These are phyloP conservation scores for Rhadina sibilatrix DNA, from an alignment of 2,113 vertebrate genomes.

Conservation along the genomic window DNA sequence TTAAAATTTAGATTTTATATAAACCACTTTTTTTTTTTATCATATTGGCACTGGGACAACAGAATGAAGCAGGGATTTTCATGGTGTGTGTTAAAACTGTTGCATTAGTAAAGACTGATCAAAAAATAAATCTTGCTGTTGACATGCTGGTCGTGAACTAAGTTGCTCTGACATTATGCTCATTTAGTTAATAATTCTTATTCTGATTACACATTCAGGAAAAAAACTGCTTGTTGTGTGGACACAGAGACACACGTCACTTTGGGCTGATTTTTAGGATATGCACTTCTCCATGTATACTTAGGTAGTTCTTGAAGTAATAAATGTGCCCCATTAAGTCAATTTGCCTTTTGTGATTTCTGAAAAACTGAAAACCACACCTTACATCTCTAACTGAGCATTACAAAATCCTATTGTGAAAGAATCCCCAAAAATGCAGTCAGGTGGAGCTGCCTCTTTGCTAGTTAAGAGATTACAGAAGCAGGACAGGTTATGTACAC, in stretches of 20 bases:
- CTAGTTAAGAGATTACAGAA: neutral
- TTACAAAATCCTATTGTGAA: neutral
- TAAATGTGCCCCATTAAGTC: neutral
- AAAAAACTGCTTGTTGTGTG: neutral
- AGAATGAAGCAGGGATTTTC: neutral
- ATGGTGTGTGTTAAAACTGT: neutral
- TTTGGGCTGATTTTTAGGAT: neutral
- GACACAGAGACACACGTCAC: neutral
- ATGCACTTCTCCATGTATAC: neutral
- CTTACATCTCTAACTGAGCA: neutral
- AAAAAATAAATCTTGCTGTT: neutral
- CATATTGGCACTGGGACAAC: neutral
- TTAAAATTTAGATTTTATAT: neutral
- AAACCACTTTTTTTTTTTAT: neutral
- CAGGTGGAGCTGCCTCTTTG: neutral
- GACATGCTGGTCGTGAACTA: neutral
- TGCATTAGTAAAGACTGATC: neutral
- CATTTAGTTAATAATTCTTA: neutral
- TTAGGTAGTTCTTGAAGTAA: neutral
- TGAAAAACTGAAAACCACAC: neutral
- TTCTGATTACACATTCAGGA: neutral
- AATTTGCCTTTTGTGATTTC: neutral
- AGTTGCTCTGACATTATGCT: neutral
- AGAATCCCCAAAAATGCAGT: neutral
- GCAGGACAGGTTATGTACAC: neutral